Evolutionary conservation across 2,797 vertebrate genomes (phyloP), one percentile per base, ranked within the genome.

Genomic region (Enteromius trimaculatus): DNA sequence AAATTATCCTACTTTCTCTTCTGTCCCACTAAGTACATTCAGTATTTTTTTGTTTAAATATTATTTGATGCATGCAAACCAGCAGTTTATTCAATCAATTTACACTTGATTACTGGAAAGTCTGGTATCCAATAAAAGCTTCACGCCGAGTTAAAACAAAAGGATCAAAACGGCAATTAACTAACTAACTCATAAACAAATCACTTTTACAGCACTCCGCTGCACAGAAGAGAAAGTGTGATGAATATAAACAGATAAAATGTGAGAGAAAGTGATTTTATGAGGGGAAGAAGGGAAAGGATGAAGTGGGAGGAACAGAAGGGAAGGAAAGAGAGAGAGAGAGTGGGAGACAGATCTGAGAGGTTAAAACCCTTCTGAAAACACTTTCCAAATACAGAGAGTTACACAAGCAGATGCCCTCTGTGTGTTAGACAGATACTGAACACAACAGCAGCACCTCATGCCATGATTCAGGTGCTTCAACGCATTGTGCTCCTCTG

Each of bases 351-450:
- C 10, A 14, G 31, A n/a, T 70, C 81, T 76, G n/a, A 68, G 26
- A 75, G 65, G 82, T 77, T 84, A 78, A 83, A 78, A 84, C 53
- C 65, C n/a, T 62, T 83, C 21, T 62, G 62, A 37, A 62, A 70
- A 84, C 76, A 76, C 44, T 60, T 76, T 65, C 42, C 71, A 84
- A 84, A 79, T 58, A 82, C 81, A 82, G 74, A 72, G 23, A 72
- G 79, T 69, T 87, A 79, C 53, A 65, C 39, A 78, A 84, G 49
- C 62, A 26, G 34, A 74, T 66, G 79, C 42, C 29, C 68, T 53
- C 8, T 51, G 66, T 78, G 82, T 79, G 82, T 76, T 76, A 78
- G 39, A 66, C 34, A 17, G 37, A 19, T 10, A 34, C 26, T 19
- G 51, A 65, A 58, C 47, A 62, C 68, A 60, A n/a, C 76, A 68